These are phyloP conservation scores for Microcaecilia unicolor DNA, from an alignment of 2,797 vertebrate species.

Conservation along the genomic window DNA sequence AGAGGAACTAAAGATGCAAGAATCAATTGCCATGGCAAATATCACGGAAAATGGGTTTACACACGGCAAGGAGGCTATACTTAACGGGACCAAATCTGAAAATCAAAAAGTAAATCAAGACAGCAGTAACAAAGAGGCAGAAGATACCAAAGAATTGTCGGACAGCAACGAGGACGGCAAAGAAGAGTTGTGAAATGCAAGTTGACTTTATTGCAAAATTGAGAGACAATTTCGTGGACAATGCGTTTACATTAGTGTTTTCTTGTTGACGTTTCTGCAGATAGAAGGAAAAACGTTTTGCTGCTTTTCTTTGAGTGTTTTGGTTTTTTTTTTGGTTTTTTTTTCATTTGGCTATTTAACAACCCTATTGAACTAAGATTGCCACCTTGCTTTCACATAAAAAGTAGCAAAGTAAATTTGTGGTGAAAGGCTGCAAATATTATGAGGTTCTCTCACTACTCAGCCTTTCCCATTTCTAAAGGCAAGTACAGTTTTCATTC, in stretches of 20 bases:
- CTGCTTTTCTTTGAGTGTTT: no score
- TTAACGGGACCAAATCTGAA: conserved; percentile 54
- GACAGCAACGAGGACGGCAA: conserved; percentile 29
- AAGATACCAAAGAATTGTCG: conserved; percentile 63
- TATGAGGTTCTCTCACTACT: conserved; percentile 30
- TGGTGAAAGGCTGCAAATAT: no score
- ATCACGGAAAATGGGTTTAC: conserved; percentile 50
- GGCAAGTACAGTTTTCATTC: conserved; percentile 36
- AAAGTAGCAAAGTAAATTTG: not conserved
- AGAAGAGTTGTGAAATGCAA: conserved; percentile 31
- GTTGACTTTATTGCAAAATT: conserved; percentile 31
- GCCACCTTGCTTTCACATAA: conserved; percentile 54
- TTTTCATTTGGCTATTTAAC: conserved; percentile 51
- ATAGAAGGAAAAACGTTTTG: conserved; percentile 55
- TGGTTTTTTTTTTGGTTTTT: no score
- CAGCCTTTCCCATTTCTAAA: conserved; percentile 21
- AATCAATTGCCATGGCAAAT: conserved; percentile 39
- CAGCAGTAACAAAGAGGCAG: conserved; percentile 53
- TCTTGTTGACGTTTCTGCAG: conserved; percentile 48
- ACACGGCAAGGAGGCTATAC: conserved; percentile 63
- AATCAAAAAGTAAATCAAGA: conserved; percentile 34
- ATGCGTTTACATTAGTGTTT: conserved; percentile 42
- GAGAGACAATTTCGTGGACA: conserved; percentile 36
- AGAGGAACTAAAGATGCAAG: conserved; percentile 51
- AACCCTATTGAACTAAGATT: conserved; percentile 58